Percentiles rank a stretch among this genome's conserved stretches.
phyloP scores from a whole-genome alignment of 2,113 vertebrate species.

The Otus sunia region DNA sequence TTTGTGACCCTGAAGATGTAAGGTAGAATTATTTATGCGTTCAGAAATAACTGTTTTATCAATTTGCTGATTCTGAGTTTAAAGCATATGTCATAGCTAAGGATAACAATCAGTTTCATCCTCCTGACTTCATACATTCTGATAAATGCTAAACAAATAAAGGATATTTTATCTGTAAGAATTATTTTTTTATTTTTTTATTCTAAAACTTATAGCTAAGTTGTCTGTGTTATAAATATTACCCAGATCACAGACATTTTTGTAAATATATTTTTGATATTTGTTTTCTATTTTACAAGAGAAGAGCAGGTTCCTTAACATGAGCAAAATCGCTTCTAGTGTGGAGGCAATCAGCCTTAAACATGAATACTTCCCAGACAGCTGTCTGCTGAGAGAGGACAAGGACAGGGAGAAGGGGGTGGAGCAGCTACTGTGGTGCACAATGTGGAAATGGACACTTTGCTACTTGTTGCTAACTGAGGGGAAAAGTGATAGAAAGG shows the following conservation, averaged over 20 bases:
- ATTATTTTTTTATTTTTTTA: neutral
- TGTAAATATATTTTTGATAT: neutral
- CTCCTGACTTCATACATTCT: neutral
- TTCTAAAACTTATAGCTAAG: neutral
- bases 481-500: fast-evolving
- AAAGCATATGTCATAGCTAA: neutral
- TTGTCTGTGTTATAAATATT: neutral
- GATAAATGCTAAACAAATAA: constrained; percentile 24
- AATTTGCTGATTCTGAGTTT: neutral
- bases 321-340: neutral
- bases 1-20: constrained; percentile 26
- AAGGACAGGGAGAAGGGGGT: neutral
- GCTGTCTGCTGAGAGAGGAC: neutral
- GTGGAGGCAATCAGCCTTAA: neutral
- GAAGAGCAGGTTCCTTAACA: neutral
- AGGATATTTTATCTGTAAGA: neutral
- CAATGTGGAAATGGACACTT: fast-evolving
- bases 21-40: neutral
- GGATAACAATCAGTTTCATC: constrained; percentile 26
- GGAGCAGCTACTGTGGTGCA: neutral
- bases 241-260: neutral
- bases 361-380: neutral
- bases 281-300: neutral
- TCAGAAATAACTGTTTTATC: constrained; percentile 23
- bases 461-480: neutral